phyloP scores from a whole-genome alignment of 2,888 invertebrate species.

The Polyploca ridens region DNA sequence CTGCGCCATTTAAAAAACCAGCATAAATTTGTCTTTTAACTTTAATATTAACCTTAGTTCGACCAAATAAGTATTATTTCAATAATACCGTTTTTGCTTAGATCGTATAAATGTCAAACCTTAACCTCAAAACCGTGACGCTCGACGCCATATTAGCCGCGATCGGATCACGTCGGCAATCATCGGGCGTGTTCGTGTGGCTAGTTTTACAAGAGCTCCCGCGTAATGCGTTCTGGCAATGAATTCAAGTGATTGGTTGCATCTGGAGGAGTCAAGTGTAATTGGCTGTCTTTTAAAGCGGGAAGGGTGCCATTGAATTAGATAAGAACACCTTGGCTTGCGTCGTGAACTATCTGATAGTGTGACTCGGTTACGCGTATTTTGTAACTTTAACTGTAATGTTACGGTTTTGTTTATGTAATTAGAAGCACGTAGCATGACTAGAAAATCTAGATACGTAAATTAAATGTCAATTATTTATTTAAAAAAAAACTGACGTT shows the following conservation, averaged over 20 bases:
- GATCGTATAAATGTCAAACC: slow-evolving; percentile 81
- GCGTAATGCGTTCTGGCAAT: slow-evolving; percentile 25
- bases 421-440: not conserved
- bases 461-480: too few relatives aligned
- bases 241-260: slow-evolving; percentile 22
- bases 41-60: slow-evolving; percentile 53
- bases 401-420: slow-evolving; percentile 9
- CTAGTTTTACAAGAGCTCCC: slow-evolving; percentile 54
- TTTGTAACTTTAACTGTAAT: slow-evolving; percentile 42
- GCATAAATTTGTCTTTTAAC: slow-evolving; percentile 17
- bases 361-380: slow-evolving; percentile 42
- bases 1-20: not conserved
- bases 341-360: slow-evolving; percentile 64
- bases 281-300: slow-evolving; percentile 38
- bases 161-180: slow-evolving; percentile 29
- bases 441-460: slow-evolving; percentile 13
- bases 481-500: too few relatives aligned
- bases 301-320: slow-evolving; percentile 65
- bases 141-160: slow-evolving; percentile 68
- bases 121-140: slow-evolving; percentile 84
- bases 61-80: slow-evolving; percentile 34
- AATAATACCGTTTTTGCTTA: slow-evolving; percentile 51
- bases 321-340: slow-evolving; percentile 65
- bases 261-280: slow-evolving; percentile 46
- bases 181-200: slow-evolving; percentile 39